A percentile compares a stretch with the other conserved stretches of the same genome.
Evolutionary conservation across 1,140 invertebrate species (phyloP).

Genomic region (Archivesica marissinica): DNA sequence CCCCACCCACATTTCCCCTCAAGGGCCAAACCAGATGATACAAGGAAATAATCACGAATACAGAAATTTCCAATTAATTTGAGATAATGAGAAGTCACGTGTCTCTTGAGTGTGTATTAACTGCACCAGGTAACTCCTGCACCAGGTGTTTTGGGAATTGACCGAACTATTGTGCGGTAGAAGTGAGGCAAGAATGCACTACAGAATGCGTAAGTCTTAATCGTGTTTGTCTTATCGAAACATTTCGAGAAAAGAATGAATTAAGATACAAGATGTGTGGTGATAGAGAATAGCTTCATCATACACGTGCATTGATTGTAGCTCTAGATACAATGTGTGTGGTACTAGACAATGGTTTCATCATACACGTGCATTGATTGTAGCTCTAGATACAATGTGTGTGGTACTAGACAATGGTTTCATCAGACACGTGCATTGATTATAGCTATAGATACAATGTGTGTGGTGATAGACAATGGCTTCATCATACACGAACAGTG

Average conservation of each 20-base stretch:
- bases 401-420: no score
- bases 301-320: no score
- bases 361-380: no score
- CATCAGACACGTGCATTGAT: no score
- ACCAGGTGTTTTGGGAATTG: conserved; percentile 2
- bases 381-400: no score
- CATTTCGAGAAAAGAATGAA: background rate
- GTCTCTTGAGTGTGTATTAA: conserved; percentile 14
- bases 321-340: no score
- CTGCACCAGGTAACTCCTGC: conserved; percentile 1
- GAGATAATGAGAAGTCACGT: conserved; percentile 40
- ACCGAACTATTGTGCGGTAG: background rate
- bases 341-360: no score
- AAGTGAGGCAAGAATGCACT: background rate
- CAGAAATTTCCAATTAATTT: conserved; percentile 21
- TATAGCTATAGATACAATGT: no score
- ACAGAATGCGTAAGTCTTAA: background rate
- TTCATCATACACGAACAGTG: no score
- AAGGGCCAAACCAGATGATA: background rate
- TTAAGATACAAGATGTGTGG: no score
- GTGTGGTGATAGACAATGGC: no score
- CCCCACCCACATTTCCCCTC: conserved; percentile 2
- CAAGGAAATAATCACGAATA: background rate
- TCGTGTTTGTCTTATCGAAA: background rate
- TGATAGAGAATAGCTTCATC: no score